Base-by-base conservation (phyloP, 2,888 invertebrate species). In the Chirona hameri region DNA sequence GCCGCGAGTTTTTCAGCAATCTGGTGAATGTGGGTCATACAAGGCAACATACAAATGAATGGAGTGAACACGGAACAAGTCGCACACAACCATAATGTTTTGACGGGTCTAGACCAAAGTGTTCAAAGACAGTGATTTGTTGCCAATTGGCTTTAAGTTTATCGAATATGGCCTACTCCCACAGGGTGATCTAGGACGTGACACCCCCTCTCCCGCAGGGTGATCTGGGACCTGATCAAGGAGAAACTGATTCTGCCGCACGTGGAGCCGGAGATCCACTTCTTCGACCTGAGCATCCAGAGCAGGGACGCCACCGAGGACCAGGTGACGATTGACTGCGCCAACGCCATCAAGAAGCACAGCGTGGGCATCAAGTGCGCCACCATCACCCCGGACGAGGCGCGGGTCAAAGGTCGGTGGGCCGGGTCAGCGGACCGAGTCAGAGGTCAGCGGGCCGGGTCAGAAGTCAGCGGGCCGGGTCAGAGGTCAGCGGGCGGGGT, bases 211-310 rank as follows among this genome's bases (percentile, higher is more conserved):
- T 21, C 21, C 52, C 48, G 29, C 57, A 81, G 99, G 86, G 95
- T 99, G 85, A 98, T 99, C 88, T 99, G 99, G 99, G 97, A 98
- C 87, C 91, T 95, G 65, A 99, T 99, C 86, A 99, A 99, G 89
- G 92, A 98, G 83, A 99, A 99, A 89, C 91, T 99, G 69, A 98
- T 99, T 87, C 90, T 98, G 84, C 99, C 99, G 0, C 98, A 96
- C 89, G 90, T 99, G 86, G 97, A 99, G 87, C 93, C 99, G 86
- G 97, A 99, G 88, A 89, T 99, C 83, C 96, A 98, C 87, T 93
- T 93, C 14, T 99, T 92, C 88, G 99, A 99, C 89, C 91, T 99
- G 87, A 96, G 99, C 81, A 96, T 99, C 86, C 96, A 99, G 90
- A 91, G 97, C 88, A 92, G 99, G 84, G 98, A 99, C 88, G 91